phyloP scores from a whole-genome alignment of 2,888 invertebrate species.

The Empis stercorea region DNA sequence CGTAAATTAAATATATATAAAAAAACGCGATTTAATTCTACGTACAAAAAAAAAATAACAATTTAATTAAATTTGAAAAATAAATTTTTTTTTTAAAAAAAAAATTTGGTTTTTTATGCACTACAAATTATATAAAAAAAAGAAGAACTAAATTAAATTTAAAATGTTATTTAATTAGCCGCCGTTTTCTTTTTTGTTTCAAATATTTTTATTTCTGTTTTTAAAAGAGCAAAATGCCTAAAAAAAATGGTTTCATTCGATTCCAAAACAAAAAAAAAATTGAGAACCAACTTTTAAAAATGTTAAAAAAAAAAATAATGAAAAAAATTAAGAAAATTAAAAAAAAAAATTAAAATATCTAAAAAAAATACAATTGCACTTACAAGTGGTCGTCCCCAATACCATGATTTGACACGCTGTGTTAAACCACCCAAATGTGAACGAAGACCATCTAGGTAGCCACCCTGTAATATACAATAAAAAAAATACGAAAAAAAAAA shows the following conservation, averaged over 20 bases:
- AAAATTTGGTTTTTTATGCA: not conserved
- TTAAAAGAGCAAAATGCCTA: no score
- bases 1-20: conserved; percentile 9
- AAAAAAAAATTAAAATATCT: not conserved
- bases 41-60: conserved; percentile 2
- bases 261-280: no score
- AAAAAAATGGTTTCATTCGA: no score
- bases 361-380: conserved; percentile 48
- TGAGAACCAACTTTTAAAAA: no score
- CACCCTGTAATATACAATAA: conserved; percentile 61
- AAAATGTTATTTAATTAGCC: no score
- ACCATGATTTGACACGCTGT: conserved; percentile 94
- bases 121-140: no score
- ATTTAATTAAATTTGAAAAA: not conserved
- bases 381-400: conserved; percentile 95
- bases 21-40: conserved; percentile 11
- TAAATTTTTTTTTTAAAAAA: conserved; percentile 4
- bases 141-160: no score
- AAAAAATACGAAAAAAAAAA: conserved; percentile 22
- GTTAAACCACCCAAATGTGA: conserved; percentile 92
- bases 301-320: not conserved
- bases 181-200: no score
- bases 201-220: no score
- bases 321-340: not conserved
- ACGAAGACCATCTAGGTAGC: conserved; percentile 86